Base-by-base conservation (phyloP, 92 coral and sea anemone species). In the Diadumene lineata region DNA sequence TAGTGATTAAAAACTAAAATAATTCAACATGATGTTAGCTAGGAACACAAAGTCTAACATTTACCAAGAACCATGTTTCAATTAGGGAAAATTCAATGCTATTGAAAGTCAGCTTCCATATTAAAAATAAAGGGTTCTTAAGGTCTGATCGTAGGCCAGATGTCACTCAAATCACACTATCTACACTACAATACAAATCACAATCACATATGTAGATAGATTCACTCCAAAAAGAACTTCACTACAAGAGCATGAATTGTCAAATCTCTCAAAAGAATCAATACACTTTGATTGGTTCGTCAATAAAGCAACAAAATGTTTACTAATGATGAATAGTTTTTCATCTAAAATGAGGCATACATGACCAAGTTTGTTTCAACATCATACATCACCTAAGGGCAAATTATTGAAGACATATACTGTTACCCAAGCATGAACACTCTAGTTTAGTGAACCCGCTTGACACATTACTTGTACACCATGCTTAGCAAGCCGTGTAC, bases 161-260 rank as follows among this genome's bases (percentile, higher is more conserved):
- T 74, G 79, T 69, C 69, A n/a, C 0, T 53, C n/a, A 74, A 74
- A 74, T 74, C 79, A 74, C 30, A 17, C 78, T 68, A 73, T 64
- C 50, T 43, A 28, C 32, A 56, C 69, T 62, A 60, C 27, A 74
- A 74, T 73, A 64, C 29, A 74, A 74, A 74, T 62, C 65, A 63
- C 28, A 57, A 72, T 28, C 78, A 63, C 69, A 74, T 63, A 43
- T 38, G 13, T 6, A 38, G 6, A 38, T 38, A 38, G 48, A 38
- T 38, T 38, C 48, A 38, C 48, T 38, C 48, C 48, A 38, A 38
- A 38, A 38, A 38, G 63, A 22, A 27, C 53, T 28, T 25, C 50
- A 70, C 44, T n/a, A 70, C 23, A 60, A 70, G 30, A 34, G 28
- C 23, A 46, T 58, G 63, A 48, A 19, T 70, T 31, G 34, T 31